These are phyloP conservation scores for Buceros bicornis DNA, from an alignment of 2,797 vertebrate species.

Conservation along the genomic window DNA sequence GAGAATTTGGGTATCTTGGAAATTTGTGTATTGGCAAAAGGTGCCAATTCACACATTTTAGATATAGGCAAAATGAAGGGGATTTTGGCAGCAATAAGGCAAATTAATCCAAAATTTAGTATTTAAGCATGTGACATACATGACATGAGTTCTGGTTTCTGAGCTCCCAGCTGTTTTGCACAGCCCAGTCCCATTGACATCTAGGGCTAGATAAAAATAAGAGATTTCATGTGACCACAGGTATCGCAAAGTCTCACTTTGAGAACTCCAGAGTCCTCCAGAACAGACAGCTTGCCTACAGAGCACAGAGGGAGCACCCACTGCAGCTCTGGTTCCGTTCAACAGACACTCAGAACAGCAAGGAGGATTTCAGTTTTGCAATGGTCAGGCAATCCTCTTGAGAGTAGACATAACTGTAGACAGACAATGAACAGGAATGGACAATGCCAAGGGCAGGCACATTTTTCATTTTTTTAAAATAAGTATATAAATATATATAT, in stretches of 20 bases:
- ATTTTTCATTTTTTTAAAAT: not conserved
- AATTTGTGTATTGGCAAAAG: constrained; percentile 43
- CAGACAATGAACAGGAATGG: not conserved
- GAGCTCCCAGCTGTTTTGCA: not conserved
- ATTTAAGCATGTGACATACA: not conserved
- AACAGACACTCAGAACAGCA: not conserved
- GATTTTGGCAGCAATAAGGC: not conserved
- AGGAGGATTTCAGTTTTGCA: not conserved
- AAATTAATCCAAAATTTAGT: constrained; percentile 10
- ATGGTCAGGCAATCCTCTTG: not conserved
- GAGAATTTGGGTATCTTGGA: constrained; percentile 29
- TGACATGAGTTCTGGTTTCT: not conserved
- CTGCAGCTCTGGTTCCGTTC: not conserved
- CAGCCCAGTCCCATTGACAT: not conserved
- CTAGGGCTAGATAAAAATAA: not conserved
- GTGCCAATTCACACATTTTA: not conserved
- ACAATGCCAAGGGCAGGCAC: not conserved
- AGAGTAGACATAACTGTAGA: not conserved
- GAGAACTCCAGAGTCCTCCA: not conserved
- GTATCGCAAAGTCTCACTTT: not conserved
- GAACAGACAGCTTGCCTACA: not conserved
- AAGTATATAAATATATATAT: too few relatives aligned
- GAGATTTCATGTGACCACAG: not conserved
- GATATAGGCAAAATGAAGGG: not conserved
- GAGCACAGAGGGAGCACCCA: not conserved